phyloP scores from a whole-genome alignment of 2,797 vertebrate species.

The Tenualosa thibaudeaui region DNA sequence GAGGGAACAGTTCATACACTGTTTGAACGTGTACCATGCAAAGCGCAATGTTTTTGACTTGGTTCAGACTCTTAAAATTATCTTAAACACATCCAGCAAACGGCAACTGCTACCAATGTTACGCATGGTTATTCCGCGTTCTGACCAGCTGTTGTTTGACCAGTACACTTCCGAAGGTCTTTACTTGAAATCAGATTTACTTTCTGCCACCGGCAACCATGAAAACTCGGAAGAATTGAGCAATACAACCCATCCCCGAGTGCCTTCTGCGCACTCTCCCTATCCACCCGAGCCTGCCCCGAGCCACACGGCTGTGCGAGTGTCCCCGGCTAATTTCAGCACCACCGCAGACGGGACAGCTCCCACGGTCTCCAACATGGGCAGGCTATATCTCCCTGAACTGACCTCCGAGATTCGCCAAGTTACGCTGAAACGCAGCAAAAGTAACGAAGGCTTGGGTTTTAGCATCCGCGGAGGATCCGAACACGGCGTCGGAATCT shows the following conservation, averaged over 20 bases:
- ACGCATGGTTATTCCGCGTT: conserved; percentile 90
- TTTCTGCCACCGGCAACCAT: conserved; percentile 49
- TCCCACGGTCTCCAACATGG: conserved; percentile 32
- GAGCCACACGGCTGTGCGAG: conserved; percentile 36
- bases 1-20: conserved; percentile 90
- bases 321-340: conserved; percentile 58
- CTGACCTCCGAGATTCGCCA: conserved; percentile 73
- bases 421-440: conserved; percentile 84
- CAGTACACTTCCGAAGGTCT: conserved; percentile 93
- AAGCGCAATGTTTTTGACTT: conserved; percentile 94
- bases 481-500: conserved; percentile 93
- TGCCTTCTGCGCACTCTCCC: conserved; percentile 41
- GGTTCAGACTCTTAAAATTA: conserved; percentile 87
- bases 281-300: conserved; percentile 50
- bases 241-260: conserved; percentile 29
- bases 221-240: conserved; percentile 46
- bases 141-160: conserved; percentile 94
- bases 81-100: conserved; percentile 82
- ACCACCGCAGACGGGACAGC: conserved; percentile 57
- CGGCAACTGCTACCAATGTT: conserved; percentile 90
- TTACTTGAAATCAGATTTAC: conserved; percentile 76
- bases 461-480: conserved; percentile 95
- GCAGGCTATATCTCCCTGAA: conserved; percentile 36
- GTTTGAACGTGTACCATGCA: conserved; percentile 90
- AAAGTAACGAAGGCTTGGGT: conserved; percentile 88